A percentile compares a stretch with the other conserved stretches of the same genome.
These are phyloP conservation scores for Holotrichia oblita DNA, from an alignment of 1,140 invertebrate genomes.

Conservation along the genomic window DNA sequence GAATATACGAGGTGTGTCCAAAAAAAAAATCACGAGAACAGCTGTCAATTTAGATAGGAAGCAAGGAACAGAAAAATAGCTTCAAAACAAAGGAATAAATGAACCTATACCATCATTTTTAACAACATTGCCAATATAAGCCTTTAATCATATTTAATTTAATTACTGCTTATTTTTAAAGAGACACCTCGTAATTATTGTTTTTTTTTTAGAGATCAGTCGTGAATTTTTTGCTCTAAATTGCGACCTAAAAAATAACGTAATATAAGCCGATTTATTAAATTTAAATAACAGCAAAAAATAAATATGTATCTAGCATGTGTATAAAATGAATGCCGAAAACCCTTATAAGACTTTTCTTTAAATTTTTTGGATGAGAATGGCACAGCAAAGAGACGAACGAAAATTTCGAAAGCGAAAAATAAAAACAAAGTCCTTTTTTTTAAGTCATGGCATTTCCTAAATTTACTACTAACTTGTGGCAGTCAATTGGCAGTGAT, in stretches of 20 bases:
- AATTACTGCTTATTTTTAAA: no score
- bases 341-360: not conserved
- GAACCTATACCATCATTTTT: no score
- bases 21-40: no score
- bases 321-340: not conserved
- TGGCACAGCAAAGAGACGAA: slow-evolving; percentile 41
- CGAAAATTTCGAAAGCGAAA: slow-evolving; percentile 5
- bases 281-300: not conserved
- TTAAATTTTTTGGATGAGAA: slow-evolving; percentile 28
- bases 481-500: slow-evolving; percentile 48
- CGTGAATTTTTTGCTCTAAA: not conserved
- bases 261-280: not conserved
- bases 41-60: no score
- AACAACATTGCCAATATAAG: no score
- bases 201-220: slow-evolving; percentile 4
- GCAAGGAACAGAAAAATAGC: no score
- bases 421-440: not conserved
- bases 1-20: no score
- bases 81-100: no score
- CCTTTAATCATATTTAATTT: no score
- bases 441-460: slow-evolving; percentile 44
- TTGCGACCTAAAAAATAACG: not conserved
- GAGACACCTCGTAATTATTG: not conserved
- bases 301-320: no score
- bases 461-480: slow-evolving; percentile 44